Base-by-base conservation (phyloP, 2,888 invertebrate genomes). In the Pollenia labialis region DNA sequence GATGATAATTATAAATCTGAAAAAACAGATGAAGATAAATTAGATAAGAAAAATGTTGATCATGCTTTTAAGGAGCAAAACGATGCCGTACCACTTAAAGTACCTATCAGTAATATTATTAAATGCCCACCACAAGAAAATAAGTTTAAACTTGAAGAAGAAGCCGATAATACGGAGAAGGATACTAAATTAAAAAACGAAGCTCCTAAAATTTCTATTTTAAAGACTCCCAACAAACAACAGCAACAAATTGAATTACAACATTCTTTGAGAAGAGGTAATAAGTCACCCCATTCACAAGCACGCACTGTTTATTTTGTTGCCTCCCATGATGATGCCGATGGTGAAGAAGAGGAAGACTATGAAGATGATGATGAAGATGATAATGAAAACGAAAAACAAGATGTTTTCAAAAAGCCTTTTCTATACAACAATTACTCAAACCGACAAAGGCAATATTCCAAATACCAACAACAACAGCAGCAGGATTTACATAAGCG, bases 71-170 rank as follows among this genome's bases (percentile, higher is more conserved):
- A 86, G 58, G 74, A 79, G 71, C 79, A 66, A 88, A 42, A 81
- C 88, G 89, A 85, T 83, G 77, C 88, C 88, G 85, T 87, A 87
- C 87, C 87, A 89, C 77, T 84, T 85, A 81, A 80, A 74, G 88
- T 89, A 87, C 87, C 87, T 87, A 77, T 74, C 77, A 81, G 62
- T 56, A 74, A 77, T 60, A 18, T 68, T 69, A 84, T 62, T 74
- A 89, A 88, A 85, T 88, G 90, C 92, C 92, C 92, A 91, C 91
- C 92, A 90, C 88, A 89, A 64, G 75, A 14, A 81, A 69, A 40
- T 23, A 58, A 44, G 40, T 14, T 56, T 66, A 80, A 60, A 40
- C 12, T 14, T 58, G 58, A 50, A 8, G 16, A 56, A 12, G 58
- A 40, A 48, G 56, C 81, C 54, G 50, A 77, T 12, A 7, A 64